Evolutionary conservation across 2,113 vertebrate species (phyloP), one percentile per base, ranked within the genome.

Genomic region (Triplophysa tibetana): DNA sequence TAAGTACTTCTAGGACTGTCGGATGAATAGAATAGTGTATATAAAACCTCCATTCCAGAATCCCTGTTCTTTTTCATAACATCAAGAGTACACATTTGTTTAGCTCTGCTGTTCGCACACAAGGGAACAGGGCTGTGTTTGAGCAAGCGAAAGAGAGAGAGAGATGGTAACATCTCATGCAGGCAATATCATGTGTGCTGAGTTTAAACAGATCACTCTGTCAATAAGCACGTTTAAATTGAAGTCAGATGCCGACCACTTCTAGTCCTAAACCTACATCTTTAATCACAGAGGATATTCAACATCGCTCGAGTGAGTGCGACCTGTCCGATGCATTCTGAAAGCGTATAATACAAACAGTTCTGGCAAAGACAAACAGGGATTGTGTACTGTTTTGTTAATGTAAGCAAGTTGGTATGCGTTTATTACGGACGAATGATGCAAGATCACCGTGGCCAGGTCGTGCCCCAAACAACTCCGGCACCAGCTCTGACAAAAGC

Each of bases 161-260:
- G 33, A 16, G 70, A 73, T 19, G 21, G 33, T 61, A 26, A 73
- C 70, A 73, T 61, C 54, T 73, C 70, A 73, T 73, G 33, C 54
- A 70, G 67, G 61, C 79, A 48, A 24, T 41, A 81, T 76, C 54
- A 17, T 79, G 63, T 60, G 66, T 63, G 62, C 45, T 68, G 75
- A 74, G 74, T 63, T 78, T 83, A 79, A 80, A 81, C 76, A 82
- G 79, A 83, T 83, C 67, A 33, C 67, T 81, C 60, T 82, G 75
- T 81, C 77, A 70, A 26, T 70, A 64, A 64, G 67, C 48, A 61
- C 14, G 45, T 65, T 64, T 52, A 76, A 67, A 77, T 78, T 77
- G 64, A 82, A 82, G 65, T 86, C 85, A 77, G 80, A 86, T 38
- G 61, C 60, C 54, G 41, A 24, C 70, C 82, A 62, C 21, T 74